phyloP scores from a whole-genome alignment of 2,113 vertebrate genomes.

The Phasianus colchicus region DNA sequence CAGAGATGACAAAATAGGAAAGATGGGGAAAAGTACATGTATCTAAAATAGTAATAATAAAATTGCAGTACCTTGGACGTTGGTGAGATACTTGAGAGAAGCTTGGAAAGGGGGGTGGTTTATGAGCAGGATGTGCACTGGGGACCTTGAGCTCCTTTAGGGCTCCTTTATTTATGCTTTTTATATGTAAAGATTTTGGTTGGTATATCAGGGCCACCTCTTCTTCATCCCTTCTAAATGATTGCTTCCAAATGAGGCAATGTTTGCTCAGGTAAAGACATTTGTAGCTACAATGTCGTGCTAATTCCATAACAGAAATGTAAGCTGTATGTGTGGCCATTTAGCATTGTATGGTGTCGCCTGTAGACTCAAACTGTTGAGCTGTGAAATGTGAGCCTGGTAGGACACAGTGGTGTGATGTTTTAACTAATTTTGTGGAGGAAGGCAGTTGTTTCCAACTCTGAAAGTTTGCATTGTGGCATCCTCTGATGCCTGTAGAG shows the following conservation, averaged over 20 bases:
- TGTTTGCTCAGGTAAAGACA: neutral
- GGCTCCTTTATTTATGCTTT: neutral
- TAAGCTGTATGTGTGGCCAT: neutral
- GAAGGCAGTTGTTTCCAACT: neutral
- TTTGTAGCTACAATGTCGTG: neutral
- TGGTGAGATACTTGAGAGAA: neutral
- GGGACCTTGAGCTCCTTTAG: neutral
- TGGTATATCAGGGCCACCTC: neutral
- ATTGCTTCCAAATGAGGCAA: neutral
- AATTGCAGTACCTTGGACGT: neutral
- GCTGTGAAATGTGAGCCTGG: neutral
- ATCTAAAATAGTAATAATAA: neutral
- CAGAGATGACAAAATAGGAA: neutral
- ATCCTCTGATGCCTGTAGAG: neutral
- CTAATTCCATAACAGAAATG: neutral
- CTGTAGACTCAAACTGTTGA: neutral
- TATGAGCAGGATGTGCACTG: neutral
- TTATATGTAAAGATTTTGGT: neutral
- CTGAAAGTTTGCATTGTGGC: neutral
- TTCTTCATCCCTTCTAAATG: neutral
- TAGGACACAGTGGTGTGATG: neutral
- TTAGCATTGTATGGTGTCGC: accelerated
- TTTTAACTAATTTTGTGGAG: neutral
- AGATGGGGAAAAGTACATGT: neutral
- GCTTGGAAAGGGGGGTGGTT: neutral